Evolutionary conservation across 2,113 vertebrate species (phyloP).

Genomic region (Jaculus jaculus): DNA sequence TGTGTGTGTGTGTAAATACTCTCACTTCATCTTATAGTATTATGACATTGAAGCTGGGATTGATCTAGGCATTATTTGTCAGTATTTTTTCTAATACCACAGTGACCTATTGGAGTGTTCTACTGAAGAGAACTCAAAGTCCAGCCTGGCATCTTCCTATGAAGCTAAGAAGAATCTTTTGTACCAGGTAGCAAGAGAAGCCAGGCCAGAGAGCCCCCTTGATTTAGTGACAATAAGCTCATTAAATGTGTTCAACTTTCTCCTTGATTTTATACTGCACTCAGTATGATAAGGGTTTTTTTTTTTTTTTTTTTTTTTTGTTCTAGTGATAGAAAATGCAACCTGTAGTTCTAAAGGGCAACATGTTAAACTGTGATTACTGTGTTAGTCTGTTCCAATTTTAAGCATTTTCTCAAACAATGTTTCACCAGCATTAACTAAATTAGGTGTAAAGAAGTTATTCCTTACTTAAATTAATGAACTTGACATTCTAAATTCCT

Average conservation of each 20-base stretch:
- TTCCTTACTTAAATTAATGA: constrained; percentile 66
- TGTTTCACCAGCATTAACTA: constrained; percentile 48
- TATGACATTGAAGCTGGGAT: not conserved
- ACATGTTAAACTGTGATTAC: not conserved
- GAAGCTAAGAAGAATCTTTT: not conserved
- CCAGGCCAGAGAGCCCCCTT: not conserved
- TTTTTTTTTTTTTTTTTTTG: too few relatives aligned
- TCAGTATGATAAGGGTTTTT: not conserved
- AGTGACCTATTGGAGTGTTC: not conserved
- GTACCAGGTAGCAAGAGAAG: not conserved
- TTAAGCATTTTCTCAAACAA: constrained; percentile 48
- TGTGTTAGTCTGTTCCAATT: constrained; percentile 41
- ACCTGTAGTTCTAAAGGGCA: not conserved
- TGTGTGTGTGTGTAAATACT: not conserved
- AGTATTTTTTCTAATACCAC: not conserved
- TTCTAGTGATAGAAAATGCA: not conserved
- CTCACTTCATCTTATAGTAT: not conserved
- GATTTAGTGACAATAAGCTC: not conserved
- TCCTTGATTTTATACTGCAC: not conserved
- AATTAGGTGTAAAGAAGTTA: constrained; percentile 56
- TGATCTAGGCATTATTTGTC: not conserved
- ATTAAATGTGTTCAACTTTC: not conserved
- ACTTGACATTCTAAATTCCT: constrained; percentile 63
- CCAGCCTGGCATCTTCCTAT: not conserved
- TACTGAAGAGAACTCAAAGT: not conserved